Base-by-base conservation (phyloP, 2,113 vertebrate genomes). In the Nothobranchius furzeri region DNA sequence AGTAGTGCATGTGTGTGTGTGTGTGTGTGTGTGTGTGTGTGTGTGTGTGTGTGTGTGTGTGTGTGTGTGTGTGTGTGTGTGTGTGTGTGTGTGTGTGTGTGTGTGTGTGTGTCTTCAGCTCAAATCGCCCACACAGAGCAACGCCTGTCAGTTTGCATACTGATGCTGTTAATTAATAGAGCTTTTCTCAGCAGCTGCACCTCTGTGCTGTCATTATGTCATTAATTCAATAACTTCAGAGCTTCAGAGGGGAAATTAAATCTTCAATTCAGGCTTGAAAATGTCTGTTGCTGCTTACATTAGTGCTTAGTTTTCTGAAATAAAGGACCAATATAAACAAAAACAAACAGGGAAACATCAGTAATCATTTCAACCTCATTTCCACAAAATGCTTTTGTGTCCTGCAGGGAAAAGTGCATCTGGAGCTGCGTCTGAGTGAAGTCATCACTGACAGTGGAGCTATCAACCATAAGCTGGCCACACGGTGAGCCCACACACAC, bases 391-490 rank as follows among this genome's bases (percentile, higher is more conserved):
- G 50, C 43, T 45, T 76, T 0, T 61, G 12, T 85, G 37, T 78
- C 89, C 85, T 79, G 36, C 92, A 99, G 98, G 98, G 98, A 71
- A 98, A 98, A 80, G 98, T 98, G 68, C 98, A 99, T 81, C 92
- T 99, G 35, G 96, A 98, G 84, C 93, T 99, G 82, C 94, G 96
- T 65, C 92, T 99, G 84, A 98, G 96, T 76, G 98, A 99, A 89
- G 96, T 98, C 87, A 98, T 99, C 89, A 98, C 96, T 9, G 98
- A 99, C 92, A 95, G 93, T 0, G 97, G 97, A 9, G 92, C 89
- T 25, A 87, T 97, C 91, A 98, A 93, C 91, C 96, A 98, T 90
- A 98, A 98, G 85, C 94, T 99, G 7, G 96, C 96, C 73, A 92
- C 95, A 78, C 90, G 98, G 98, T 99, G 92, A 93, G 95, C 12